Evolutionary conservation across 2,113 vertebrate species (phyloP).

Genomic region (Antennarius striatus): DNA sequence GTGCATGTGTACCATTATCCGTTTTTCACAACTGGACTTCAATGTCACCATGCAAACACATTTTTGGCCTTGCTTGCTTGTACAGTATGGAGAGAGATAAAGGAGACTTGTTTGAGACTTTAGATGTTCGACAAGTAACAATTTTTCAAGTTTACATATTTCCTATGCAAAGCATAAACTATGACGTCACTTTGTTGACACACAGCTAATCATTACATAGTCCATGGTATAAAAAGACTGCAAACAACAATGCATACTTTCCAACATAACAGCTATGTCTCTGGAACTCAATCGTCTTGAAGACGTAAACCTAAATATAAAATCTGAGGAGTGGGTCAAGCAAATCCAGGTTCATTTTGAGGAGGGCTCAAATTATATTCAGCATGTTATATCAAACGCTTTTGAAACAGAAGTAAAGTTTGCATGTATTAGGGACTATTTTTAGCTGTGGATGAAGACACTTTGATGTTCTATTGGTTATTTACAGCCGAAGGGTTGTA

Average conservation of each 20-base stretch:
- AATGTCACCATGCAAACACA: slow-evolving; percentile 15
- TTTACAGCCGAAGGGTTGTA: too few relatives aligned
- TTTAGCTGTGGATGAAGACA: not conserved
- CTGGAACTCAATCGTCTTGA: too few relatives aligned
- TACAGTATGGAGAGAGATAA: not conserved
- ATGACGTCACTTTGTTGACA: too few relatives aligned
- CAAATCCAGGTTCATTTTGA: not conserved
- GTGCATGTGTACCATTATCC: slow-evolving; percentile 27
- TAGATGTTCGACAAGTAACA: not conserved
- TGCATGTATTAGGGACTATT: not conserved
- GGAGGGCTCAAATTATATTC: not conserved
- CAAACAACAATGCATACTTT: too few relatives aligned
- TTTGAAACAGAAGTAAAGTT: too few relatives aligned
- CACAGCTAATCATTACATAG: too few relatives aligned
- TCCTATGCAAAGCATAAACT: too few relatives aligned
- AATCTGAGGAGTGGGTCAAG: too few relatives aligned
- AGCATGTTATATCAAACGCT: not conserved
- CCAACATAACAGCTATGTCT: too few relatives aligned
- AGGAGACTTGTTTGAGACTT: too few relatives aligned
- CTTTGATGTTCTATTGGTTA: too few relatives aligned
- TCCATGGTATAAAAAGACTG: too few relatives aligned
- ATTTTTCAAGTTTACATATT: not conserved
- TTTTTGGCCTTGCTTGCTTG: slow-evolving; percentile 24
- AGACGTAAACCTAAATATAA: not conserved
- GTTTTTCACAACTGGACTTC: slow-evolving; percentile 35